Evolutionary conservation across 2,113 vertebrate genomes (phyloP).

Genomic region (Cyanoramphus novaezelandiae): DNA sequence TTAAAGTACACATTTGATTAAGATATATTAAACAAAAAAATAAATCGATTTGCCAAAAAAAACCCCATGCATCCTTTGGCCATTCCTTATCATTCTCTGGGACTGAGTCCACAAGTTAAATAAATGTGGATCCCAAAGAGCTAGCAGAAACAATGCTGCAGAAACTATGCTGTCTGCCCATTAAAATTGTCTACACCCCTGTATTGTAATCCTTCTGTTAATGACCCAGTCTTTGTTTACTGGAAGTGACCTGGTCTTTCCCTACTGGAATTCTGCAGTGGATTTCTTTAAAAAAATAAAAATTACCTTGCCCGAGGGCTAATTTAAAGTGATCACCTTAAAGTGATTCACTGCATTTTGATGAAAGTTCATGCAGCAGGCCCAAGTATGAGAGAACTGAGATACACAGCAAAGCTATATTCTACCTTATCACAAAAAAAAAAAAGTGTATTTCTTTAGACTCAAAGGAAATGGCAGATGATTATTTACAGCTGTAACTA

Average conservation of each 20-base stretch:
- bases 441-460: not conserved
- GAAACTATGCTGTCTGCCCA: not conserved
- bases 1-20: not conserved
- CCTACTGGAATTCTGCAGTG: not conserved
- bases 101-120: not conserved
- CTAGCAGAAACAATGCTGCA: not conserved
- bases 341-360: not conserved
- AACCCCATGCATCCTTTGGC: not conserved
- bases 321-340: not conserved
- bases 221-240: not conserved
- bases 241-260: not conserved
- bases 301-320: not conserved
- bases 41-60: not conserved
- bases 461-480: not conserved
- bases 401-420: not conserved
- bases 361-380: not conserved
- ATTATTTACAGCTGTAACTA: not conserved
- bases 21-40: not conserved
- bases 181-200: not conserved
- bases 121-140: not conserved
- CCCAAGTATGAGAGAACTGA: not conserved
- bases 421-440: not conserved
- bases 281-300: not conserved
- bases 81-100: not conserved
- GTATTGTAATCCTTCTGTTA: not conserved